Percentiles rank a stretch among this genome's conserved stretches.
phyloP scores from a whole-genome alignment of 2,888 invertebrate genomes.

The Argyra leucocephala region DNA sequence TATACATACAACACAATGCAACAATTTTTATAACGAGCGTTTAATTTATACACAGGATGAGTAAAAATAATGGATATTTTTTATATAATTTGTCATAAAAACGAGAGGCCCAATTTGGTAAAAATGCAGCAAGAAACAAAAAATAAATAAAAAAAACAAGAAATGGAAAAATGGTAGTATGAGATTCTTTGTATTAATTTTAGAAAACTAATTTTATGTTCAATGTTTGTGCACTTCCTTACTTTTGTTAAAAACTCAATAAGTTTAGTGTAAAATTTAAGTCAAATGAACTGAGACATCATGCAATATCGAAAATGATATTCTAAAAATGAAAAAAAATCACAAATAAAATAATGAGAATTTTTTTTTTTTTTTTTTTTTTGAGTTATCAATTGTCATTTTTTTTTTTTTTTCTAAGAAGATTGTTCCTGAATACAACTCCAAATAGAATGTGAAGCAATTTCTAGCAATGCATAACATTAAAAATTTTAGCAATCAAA shows the following conservation, averaged over 20 bases:
- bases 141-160: not conserved
- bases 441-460: too few species aligned
- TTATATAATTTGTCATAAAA: not conserved
- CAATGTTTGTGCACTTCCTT: not conserved
- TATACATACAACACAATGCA: not conserved
- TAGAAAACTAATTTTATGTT: not conserved
- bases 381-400: too few species aligned
- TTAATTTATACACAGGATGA: not conserved
- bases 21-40: not conserved
- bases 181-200: not conserved
- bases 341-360: too few species aligned
- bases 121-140: not conserved
- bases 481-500: too few species aligned
- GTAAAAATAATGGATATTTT: not conserved
- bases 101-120: not conserved
- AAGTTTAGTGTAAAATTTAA: not conserved
- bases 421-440: too few species aligned
- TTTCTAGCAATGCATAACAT: too few species aligned
- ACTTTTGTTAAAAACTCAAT: not conserved
- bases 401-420: too few species aligned
- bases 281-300: not conserved
- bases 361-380: too few species aligned
- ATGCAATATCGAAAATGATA: not conserved
- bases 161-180: not conserved
- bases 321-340: not conserved